Conservation (phyloP, 1,140 invertebrate genomes). For the Maconellicoccus hirsutus region DNA sequence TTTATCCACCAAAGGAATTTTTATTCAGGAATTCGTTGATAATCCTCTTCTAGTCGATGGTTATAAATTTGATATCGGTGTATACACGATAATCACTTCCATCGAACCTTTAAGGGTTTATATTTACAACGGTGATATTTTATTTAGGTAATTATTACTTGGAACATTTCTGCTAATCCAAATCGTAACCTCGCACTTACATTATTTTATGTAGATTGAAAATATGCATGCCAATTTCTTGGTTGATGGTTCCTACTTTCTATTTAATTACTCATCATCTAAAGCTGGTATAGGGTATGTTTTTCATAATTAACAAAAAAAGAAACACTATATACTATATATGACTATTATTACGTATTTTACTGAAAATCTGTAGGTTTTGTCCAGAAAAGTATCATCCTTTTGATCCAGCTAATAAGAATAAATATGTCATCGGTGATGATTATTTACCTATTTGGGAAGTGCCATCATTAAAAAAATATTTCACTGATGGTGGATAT, state of each 20-base stretch:
- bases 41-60: slow-evolving; percentile 73
- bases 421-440: slow-evolving; percentile 92
- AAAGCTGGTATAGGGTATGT: no score
- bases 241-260: no score
- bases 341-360: no score
- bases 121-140: slow-evolving; percentile 74
- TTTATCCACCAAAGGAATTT: slow-evolving; percentile 58
- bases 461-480: slow-evolving; percentile 66
- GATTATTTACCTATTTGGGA: slow-evolving; percentile 92
- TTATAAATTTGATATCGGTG: slow-evolving; percentile 92
- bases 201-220: no score
- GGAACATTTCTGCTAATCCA: background rate
- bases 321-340: no score
- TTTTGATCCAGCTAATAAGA: slow-evolving; percentile 63
- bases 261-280: no score
- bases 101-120: slow-evolving; percentile 82
- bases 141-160: slow-evolving; percentile 56
- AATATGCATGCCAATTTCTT: no score
- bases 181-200: no score
- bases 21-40: slow-evolving; percentile 81
- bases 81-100: slow-evolving; percentile 86
- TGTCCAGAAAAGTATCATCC: slow-evolving; percentile 87
- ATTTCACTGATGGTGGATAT: slow-evolving; percentile 63
- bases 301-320: no score
- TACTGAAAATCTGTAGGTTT: slow-evolving; percentile 49